Evolutionary conservation across 2,888 invertebrate genomes (phyloP), one percentile per base, ranked within the genome.

Genomic region (Drosophila merina): DNA sequence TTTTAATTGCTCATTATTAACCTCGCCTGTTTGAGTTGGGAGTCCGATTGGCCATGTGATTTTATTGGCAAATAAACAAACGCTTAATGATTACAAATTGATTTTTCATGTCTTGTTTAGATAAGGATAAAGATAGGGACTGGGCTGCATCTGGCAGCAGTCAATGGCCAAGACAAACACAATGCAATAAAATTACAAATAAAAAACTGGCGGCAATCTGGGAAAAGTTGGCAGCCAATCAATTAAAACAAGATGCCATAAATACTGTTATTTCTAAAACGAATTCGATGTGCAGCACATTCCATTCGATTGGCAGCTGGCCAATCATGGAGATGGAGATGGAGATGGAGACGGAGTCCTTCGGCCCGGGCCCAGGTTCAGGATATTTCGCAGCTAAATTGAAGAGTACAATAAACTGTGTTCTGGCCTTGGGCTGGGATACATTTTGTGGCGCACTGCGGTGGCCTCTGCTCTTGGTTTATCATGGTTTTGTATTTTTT

Each of bases 181-280:
- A 56, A 54, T 63, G 69, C 55, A 74, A 74, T 74, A 52, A 82
- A 77, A 83, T 76, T 20, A 1, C 20, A 20, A 20, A 20, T 20
- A 20, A 20, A 75, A 75, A 79, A 72, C 60, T 58, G 52, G 57
- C 56, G 75, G 85, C 86, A 79, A 82, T 84, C 78, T 86, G 87
- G 75, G n/a, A 36, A 66, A 70, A 62, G 47, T 79, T 75, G 77
- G 74, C 70, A 76, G 74, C 66, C 67, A 82, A 83, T 83, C 77
- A 89, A 89, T 87, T 85, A 76, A 81, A 85, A 82, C 77, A 85
- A 85, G 79, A 68, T 75, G 79, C 74, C 62, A 83, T 85, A 86
- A 84, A 62, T 50, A 80, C 79, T 80, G 70, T 79, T 80, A 84
- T 83, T 87, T 72, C 72, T 59, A 64, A 78, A 72, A 56, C 25